Evolutionary conservation across 30 jellyfish, hydroid and myxozoan species (phyloP), one percentile per base, ranked within the genome.

Genomic region (Aurelia aurita complex sp. Pacific): DNA sequence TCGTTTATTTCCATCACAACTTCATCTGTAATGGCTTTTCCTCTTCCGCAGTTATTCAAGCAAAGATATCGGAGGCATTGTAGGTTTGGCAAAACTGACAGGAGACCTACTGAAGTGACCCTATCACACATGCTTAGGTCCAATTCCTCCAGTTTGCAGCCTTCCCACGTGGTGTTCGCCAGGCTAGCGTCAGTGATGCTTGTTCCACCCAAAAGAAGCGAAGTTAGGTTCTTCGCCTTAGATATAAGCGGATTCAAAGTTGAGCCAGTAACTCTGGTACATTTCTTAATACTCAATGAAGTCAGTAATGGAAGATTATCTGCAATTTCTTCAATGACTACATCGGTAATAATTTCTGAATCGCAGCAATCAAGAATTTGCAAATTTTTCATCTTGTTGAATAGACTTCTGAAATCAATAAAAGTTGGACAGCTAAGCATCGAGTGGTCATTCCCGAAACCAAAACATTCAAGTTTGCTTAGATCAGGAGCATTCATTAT

Each of bases 381-480:
- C 65, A 85, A 67, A 59, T 82, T 63, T 40, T 59, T 51, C 89
- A 85, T 74, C 42, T 75, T 85, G 42, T 40, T 64, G 67, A 85
- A 67, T 42, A 74, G 34, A 42, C 64, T 61, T 18, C 68, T 68
- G 69, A 85, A 85, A 29, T 83, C 87, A 17, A 79, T 61, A 60
- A 76, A 85, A 2, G 89, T 59, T 13, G 89, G 89, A 67, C 89
- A 75, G 65, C 57, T 33, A 14, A 12, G 32, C 76, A 69, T 18
- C 4, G 88, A 77, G 34, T 64, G 73, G 14, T 67, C 66, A 46
- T 85, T 85, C 5, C 95, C 95, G 67, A 85, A 85, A 17, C 95
- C 95, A 43, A 85, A 85, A 52, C 88, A 85, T 66, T 76, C 89
- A 5, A 85, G 71, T 34, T 76, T 65, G 65, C 85, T 76, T 64